Percentiles rank a stretch among this genome's conserved stretches.
These are phyloP conservation scores for Aplochiton taeniatus DNA, from an alignment of 2,797 vertebrate genomes.

Conservation along the genomic window DNA sequence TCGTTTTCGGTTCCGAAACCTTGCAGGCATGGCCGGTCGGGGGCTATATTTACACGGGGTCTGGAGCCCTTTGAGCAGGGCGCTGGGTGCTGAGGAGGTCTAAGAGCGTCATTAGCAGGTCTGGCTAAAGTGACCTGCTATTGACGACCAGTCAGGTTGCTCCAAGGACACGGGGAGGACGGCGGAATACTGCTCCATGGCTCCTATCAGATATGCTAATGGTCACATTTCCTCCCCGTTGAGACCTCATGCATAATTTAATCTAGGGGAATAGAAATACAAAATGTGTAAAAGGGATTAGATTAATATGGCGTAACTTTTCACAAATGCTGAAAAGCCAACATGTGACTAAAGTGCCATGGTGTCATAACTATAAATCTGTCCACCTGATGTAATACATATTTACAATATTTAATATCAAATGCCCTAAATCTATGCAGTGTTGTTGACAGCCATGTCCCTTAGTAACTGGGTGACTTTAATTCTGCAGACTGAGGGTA, in stretches of 20 bases:
- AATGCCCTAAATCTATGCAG: not conserved
- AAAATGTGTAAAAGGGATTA: constrained; percentile 71
- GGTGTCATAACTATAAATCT: no score
- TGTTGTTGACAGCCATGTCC: constrained; percentile 15
- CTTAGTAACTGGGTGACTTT: not conserved
- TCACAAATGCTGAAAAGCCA: constrained; percentile 49
- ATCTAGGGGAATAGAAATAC: constrained; percentile 65
- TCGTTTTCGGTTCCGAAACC: constrained; percentile 53
- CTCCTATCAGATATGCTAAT: constrained; percentile 82
- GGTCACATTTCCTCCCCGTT: constrained; percentile 72
- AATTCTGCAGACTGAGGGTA: constrained; percentile 18
- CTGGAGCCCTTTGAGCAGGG: constrained; percentile 54
- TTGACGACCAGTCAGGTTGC: constrained; percentile 79
- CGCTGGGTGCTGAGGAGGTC: no score
- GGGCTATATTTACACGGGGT: constrained; percentile 64
- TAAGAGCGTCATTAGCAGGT: constrained; percentile 64
- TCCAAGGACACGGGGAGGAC: constrained; percentile 72
- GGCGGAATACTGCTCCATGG: constrained; percentile 62
- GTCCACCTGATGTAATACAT: no score
- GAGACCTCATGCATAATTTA: constrained; percentile 82
- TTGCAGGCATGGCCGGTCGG: constrained; percentile 63
- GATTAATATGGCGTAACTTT: constrained; percentile 68
- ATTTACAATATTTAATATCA: no score
- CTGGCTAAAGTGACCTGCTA: constrained; percentile 78
- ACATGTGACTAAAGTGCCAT: constrained; percentile 47